Base-by-base conservation (phyloP, 2,113 vertebrate genomes). In the Entelurus aequoreus region DNA sequence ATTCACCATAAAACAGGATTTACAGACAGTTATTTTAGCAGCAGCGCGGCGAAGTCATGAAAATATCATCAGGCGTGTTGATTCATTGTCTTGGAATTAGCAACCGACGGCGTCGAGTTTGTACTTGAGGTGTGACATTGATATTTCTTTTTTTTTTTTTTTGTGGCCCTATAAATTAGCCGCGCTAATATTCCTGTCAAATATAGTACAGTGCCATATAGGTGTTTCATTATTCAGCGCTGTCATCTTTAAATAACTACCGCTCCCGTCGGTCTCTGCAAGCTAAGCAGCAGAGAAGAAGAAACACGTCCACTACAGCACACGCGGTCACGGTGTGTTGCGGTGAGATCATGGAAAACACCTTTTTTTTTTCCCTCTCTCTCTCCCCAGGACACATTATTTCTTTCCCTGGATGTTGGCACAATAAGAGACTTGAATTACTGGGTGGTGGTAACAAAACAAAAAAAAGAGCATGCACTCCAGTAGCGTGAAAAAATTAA, bases 221-320 rank as follows among this genome's bases (percentile, higher is more conserved):
- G 56, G 42, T 63, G 47, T 61, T 64, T 63, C 53, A 62, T 71
- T 68, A 67, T 55, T 63, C 46, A 80, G 62, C 38, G 8, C 58
- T 12, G 59, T 28, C 28, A 44, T 38, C 65, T 58, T 50, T 55
- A 42, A 66, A 71, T 69, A 64, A 42, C 40, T 21, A 44, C 16
- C 21, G 55, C 54, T 42, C 37, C 37, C 54, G 40, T 56, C 37
- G 40, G 54, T 56, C 54, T 42, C 37, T 56, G 37, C 54, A n/a
- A 42, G 54, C 54, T 16, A 56, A 56, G 54, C 15, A 56, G 54
- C 13, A 11, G 54, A 42, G 37, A 56, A 46, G 42, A 46, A 46
- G 42, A 56, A 38, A 28, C 3, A 28, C 28, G 28, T 19, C 19
- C 19, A 19, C 19, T 19, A 19, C 16, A 10, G 5, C 40, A 56